Base-by-base conservation (phyloP, 2,113 vertebrate species). In the Entomyzon cyanotis region DNA sequence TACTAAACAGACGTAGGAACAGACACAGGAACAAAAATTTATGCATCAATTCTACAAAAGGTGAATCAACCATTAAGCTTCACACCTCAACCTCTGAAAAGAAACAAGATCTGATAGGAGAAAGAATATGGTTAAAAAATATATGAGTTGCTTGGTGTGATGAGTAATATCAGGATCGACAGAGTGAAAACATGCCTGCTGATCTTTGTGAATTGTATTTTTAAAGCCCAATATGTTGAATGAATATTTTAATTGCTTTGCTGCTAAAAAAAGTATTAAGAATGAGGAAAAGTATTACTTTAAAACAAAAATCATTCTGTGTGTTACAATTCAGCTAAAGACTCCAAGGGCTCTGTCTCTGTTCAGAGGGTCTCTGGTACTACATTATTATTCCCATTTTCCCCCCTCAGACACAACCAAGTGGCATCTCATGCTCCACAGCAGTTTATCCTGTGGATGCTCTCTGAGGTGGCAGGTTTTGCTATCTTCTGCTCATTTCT, bases 161-260 rank as follows among this genome's bases (percentile, higher is more conserved):
- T 91, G 90, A 96, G 70, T 81, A 90, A 56, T 86, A 92, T n/a
- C 59, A 80, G 79, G 71, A 95, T 86, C 0, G 3, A 83, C 67
- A 83, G 84, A 90, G 88, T 37, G 68, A 80, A 94, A 91, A 90
- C 33, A 78, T 7, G 52, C 39, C 52, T 56, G 60, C 71, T 85
- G 79, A 80, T 76, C 64, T 89, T 60, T 52, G 49, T 74, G 79
- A 47, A 73, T 69, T 60, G 22, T 42, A 70, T 85, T 93, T 95
- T 93, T 92, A 83, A 93, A 95, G 68, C 64, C 74, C 81, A 90
- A 77, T 50, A 83, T 77, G 70, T 20, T 90, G 87, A 96, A 91
- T 89, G 89, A 80, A 39, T 93, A 83, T 88, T 93, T 95, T 80
- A 88, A 95, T 85, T 86, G 64, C 68, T 81, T 80, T 63, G 56